phyloP scores from a whole-genome alignment of 2,113 vertebrate species.

The Mus spicilegus region DNA sequence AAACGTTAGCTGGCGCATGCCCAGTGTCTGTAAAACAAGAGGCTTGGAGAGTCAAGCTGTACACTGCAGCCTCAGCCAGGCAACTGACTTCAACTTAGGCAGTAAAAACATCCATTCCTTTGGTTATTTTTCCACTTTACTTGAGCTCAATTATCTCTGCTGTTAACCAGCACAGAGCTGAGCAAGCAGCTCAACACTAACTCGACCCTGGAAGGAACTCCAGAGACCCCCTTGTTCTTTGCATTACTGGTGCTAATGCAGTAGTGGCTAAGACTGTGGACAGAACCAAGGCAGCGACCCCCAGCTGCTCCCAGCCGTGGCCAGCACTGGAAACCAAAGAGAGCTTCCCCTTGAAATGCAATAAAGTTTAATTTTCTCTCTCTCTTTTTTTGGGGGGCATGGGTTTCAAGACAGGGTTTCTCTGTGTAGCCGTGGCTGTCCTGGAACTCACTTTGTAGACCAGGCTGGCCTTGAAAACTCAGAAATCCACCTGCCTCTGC shows the following conservation, averaged over 20 bases:
- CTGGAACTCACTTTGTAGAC: too few relatives aligned
- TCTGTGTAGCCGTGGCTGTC: too few relatives aligned
- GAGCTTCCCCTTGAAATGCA: not conserved
- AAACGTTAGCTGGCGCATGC: conserved; percentile 91
- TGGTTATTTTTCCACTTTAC: not conserved
- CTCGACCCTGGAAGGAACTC: too few relatives aligned
- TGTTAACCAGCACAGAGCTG: not conserved
- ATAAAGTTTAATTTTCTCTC: not conserved
- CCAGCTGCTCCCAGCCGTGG: not conserved
- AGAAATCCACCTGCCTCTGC: too few relatives aligned
- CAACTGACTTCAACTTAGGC: not conserved
- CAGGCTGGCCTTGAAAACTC: too few relatives aligned
- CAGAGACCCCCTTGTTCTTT: not conserved
- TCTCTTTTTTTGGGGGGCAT: too few relatives aligned
- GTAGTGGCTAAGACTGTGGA: not conserved
- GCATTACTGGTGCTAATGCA: not conserved
- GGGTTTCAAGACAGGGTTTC: too few relatives aligned
- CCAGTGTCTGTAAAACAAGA: conserved; percentile 87
- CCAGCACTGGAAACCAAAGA: not conserved
- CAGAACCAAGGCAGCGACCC: not conserved
- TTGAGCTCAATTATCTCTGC: not conserved
- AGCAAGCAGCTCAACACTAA: not conserved
- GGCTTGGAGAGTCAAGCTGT: not conserved
- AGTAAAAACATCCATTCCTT: not conserved
- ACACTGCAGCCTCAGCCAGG: rapidly evolving